Evolutionary conservation across 2,888 invertebrate genomes (phyloP), one percentile per base, ranked within the genome.

Genomic region (Blomia tropicalis): DNA sequence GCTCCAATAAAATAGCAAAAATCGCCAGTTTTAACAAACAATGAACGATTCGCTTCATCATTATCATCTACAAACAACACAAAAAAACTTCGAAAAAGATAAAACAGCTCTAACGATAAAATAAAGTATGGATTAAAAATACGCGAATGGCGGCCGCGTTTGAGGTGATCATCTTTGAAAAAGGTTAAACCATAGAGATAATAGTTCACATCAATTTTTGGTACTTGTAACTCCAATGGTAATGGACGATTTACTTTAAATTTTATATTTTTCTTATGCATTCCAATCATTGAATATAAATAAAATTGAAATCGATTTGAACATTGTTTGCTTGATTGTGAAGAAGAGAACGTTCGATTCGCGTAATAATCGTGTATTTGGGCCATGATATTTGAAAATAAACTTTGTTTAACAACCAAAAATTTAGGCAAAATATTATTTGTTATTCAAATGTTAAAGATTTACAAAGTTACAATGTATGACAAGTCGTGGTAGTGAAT

Each of bases 11-110:
- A 62, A 25, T 56, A 62, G 1, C 25, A 25, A 31, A 27, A 62
- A 43, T 62, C 62, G 11, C 62, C 62, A 5, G 43, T 36, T 7
- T 43, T 36, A 4, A 62, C 36, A 22, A 56, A 56, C 11, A 29
- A 62, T n/a, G 19, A 2, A 41, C 43, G 36, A 30, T 54, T 30
- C 11, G 11, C 7, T 7, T 2, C 11, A 14, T 43, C 4, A 4
- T 41, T 41, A n/a, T 2, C n/a, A 11, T 43, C 4, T 43, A 58
- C 2, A 2, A 43, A 43, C n/a, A 58, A 43, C 7, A 41, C 23
- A 2, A 43, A 23, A 2, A 58, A 17, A 58, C 59, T 58, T 4
- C 59, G 59, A 43, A 22, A 22, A 2, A 58, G 22, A 22, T 58
- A 58, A 14, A 58, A 2, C 1, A 58, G 17, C n/a, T 58, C 43